These are phyloP conservation scores for Pseudoips prasinana DNA, from an alignment of 2,888 invertebrate species.

Conservation along the genomic window DNA sequence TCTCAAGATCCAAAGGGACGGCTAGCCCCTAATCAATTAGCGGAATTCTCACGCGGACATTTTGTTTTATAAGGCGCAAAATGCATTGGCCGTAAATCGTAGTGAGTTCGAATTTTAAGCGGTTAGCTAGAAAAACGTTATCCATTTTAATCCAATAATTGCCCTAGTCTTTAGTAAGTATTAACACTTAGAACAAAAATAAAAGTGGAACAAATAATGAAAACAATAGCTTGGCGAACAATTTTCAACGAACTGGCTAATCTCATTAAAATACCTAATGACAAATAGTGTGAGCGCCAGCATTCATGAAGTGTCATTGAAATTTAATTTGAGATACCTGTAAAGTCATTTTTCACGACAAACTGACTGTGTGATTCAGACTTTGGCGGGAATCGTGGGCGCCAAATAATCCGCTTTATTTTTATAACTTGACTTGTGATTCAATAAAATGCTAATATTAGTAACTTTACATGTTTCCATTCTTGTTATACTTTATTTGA, in stretches of 20 bases:
- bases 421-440: conserved; percentile 57
- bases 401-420: conserved; percentile 59
- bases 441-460: conserved; percentile 60
- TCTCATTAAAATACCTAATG: conserved; percentile 22
- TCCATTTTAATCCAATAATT: too few relatives aligned
- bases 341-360: conserved; percentile 50
- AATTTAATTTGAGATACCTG: conserved; percentile 44
- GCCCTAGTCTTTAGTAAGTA: too few relatives aligned
- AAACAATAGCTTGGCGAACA: too few relatives aligned
- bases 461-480: conserved; percentile 22
- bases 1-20: too few relatives aligned
- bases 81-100: too few relatives aligned
- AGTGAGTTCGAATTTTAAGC: too few relatives aligned
- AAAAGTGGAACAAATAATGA: too few relatives aligned
- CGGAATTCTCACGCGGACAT: too few relatives aligned
- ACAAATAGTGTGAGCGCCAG: conserved; percentile 12
- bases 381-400: conserved; percentile 51
- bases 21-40: too few relatives aligned
- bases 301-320: conserved; percentile 30
- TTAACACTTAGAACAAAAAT: too few relatives aligned
- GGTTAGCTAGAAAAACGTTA: too few relatives aligned
- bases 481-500: conserved; percentile 19
- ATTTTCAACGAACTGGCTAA: conserved; percentile 20
- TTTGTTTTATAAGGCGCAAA: too few relatives aligned
- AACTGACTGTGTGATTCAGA: conserved; percentile 50